A percentile compares a stretch with the other conserved stretches of the same genome.
Evolutionary conservation across 2,797 vertebrate species (phyloP).

Genomic region (Arremon brunneinucha): DNA sequence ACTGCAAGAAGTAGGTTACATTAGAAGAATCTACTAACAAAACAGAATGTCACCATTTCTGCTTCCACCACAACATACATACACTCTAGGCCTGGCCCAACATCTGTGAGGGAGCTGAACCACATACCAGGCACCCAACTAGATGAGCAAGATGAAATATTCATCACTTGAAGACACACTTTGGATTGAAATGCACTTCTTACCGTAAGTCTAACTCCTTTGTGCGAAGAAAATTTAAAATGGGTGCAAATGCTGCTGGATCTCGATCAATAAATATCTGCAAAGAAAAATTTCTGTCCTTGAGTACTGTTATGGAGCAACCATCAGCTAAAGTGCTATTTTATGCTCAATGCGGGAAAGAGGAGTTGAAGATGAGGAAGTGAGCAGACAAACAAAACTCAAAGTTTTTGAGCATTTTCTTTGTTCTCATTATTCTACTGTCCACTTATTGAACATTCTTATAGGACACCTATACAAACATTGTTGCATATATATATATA

Average conservation of each 20-base stretch:
- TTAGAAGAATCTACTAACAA: background rate
- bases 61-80: background rate
- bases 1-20: background rate
- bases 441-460: background rate
- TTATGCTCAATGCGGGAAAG: background rate
- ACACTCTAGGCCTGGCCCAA: background rate
- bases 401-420: background rate
- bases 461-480: background rate
- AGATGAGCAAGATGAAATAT: background rate
- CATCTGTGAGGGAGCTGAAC: background rate
- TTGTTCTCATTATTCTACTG: background rate
- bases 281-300: conserved; percentile 10
- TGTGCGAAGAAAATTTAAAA: conserved; percentile 98
- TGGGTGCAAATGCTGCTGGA: conserved; percentile 96
- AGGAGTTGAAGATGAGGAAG: background rate
- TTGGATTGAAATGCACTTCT: conserved; percentile 10
- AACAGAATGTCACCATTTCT: background rate
- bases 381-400: background rate
- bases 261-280: conserved; percentile 99
- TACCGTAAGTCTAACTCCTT: conserved; percentile 97
- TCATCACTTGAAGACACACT: background rate
- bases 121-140: background rate
- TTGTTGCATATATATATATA: background rate
- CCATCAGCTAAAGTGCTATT: background rate
- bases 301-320: background rate